Evolutionary conservation across 2,113 vertebrate genomes (phyloP), one percentile per base, ranked within the genome.

Genomic region (Chrysemys picta): DNA sequence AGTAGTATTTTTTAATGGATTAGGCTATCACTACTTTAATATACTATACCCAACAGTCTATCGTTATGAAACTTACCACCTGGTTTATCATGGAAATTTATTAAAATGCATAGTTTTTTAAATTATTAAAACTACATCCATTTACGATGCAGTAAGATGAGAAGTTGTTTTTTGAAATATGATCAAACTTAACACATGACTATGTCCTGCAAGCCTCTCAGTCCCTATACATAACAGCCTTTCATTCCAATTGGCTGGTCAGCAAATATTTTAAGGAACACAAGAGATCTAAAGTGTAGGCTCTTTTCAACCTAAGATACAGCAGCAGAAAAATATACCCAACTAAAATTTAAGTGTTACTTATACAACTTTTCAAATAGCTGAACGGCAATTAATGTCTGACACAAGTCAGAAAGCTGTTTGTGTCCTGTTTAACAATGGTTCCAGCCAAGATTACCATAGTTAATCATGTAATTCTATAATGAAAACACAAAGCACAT

Each of bases 151-250:
- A 86, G 49, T 89, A 96, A 95, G 47, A 89, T 82, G 82, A 96
- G 75, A 90, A 25, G 31, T 35, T 97, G 50, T 88, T 95, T 95
- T 93, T 75, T 95, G 80, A 97, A 97, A 95, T 42, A 52, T 69
- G 88, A 93, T 62, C 42, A 92, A 91, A 94, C 38, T 54, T 25
- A 87, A 93, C 72, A 57, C 72, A 82, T 47, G 92, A 95, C 75
- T 76, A 50, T 75, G 2, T 93, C 54, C 91, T 80, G 47, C 83
- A 96, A 85, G 24, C 76, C 25, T 76, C 57, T 84, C 1, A 49
- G 79, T 53, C 27, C 10, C 53, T 85, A 87, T 88, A 88, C 11
- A 80, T 83, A 93, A 79, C 92, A 96, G 79, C 14, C 45, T 78
- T 75, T 8, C 87, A 86, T 88, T 85, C 89, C 87, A 89, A 72